These are phyloP conservation scores for Drosophila antonietae DNA, from an alignment of 2,888 invertebrate species.

Conservation along the genomic window DNA sequence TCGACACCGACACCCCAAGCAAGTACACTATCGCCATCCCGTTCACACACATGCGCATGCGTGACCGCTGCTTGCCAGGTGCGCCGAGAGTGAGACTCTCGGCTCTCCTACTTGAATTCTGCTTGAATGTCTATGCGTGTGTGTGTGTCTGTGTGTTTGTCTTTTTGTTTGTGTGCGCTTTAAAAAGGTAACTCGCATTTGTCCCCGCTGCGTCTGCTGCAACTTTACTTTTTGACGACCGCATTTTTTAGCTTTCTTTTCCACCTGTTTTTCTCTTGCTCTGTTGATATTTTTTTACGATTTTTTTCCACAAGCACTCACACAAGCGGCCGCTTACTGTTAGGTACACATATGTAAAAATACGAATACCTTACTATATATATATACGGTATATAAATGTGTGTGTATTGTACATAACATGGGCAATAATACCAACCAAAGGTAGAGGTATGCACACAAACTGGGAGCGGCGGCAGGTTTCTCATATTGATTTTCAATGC, in stretches of 20 bases:
- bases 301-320: slow-evolving; percentile 51
- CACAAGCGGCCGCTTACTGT: slow-evolving; percentile 28
- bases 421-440: slow-evolving; percentile 47
- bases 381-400: slow-evolving; percentile 4
- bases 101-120: slow-evolving; percentile 25
- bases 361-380: slow-evolving; percentile 18
- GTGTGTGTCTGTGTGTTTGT: slow-evolving; percentile 10
- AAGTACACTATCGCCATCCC: slow-evolving; percentile 56
- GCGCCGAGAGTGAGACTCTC: slow-evolving; percentile 39
- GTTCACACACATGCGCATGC: slow-evolving; percentile 67
- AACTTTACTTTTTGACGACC: slow-evolving; percentile 79
- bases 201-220: slow-evolving; percentile 75
- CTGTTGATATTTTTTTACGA: slow-evolving; percentile 72
- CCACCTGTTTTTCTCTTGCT: slow-evolving; percentile 75
- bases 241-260: slow-evolving; percentile 81
- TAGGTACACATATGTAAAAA: slow-evolving; percentile 36
- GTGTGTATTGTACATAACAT: slow-evolving; percentile 30
- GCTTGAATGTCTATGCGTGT: slow-evolving; percentile 5
- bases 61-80: slow-evolving; percentile 51
- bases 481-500: slow-evolving; percentile 75
- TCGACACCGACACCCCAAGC: slow-evolving; percentile 71
- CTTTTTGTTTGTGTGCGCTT: slow-evolving; percentile 47
- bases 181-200: slow-evolving; percentile 74
- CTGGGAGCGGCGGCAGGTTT: slow-evolving; percentile 80
- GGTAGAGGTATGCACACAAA: slow-evolving; percentile 66